Evolutionary conservation across 2,113 vertebrate genomes (phyloP).

Genomic region (Chamaetylas fuelleborni): DNA sequence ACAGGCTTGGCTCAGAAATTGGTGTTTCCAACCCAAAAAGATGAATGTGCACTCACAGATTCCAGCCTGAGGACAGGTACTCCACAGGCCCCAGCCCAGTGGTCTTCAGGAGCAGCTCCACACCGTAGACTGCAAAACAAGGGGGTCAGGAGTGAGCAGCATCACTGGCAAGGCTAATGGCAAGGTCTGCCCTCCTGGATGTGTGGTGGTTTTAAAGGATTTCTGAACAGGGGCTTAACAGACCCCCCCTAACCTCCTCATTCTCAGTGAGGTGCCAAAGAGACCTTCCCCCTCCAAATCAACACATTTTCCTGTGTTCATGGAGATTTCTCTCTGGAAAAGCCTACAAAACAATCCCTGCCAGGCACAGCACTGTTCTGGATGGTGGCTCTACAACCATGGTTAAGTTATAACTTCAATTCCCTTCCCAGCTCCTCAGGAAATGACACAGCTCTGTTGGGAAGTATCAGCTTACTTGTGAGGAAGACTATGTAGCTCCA

Average conservation of each 20-base stretch:
- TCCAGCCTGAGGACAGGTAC: constrained; percentile 97
- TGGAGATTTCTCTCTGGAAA: neutral
- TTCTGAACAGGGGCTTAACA: neutral
- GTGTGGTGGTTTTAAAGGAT: neutral
- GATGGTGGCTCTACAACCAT: neutral
- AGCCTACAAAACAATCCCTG: neutral
- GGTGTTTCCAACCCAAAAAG: neutral
- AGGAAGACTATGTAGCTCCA: constrained; percentile 97
- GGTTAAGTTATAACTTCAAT: neutral
- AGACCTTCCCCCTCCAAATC: neutral
- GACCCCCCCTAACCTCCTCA: neutral
- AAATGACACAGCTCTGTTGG: neutral
- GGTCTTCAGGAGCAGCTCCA: constrained; percentile 92
- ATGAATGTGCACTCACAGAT: constrained; percentile 84
- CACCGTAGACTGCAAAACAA: constrained; percentile 81
- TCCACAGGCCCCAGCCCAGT: constrained; percentile 89
- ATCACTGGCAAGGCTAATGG: neutral
- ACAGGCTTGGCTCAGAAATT: neutral
- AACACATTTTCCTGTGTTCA: neutral
- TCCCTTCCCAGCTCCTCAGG: neutral
- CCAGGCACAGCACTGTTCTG: neutral
- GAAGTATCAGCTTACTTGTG: constrained; percentile 82
- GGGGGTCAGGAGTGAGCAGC: neutral
- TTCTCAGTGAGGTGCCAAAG: neutral
- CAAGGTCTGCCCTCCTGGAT: neutral